Evolutionary conservation across 2,113 vertebrate genomes (phyloP), one percentile per base, ranked within the genome.

Genomic region (Dendrocopos noguchii): DNA sequence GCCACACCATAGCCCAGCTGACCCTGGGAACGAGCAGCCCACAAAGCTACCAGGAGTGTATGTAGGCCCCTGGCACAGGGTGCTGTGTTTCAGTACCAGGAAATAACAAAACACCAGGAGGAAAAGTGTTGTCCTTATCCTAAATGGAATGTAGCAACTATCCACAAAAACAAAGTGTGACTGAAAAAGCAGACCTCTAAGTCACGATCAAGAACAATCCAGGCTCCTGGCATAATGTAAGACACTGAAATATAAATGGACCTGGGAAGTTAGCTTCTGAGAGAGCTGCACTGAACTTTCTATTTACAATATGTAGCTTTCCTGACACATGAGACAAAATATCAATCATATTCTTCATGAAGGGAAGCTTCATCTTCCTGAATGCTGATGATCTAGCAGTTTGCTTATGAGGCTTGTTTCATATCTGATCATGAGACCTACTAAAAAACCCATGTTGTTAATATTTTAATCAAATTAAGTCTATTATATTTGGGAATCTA

Each of bases 401-500:
- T 74, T 90, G n/a, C 34, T 95, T 3, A 1, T 27, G 63, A 85
- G 12, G 63, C 28, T 76, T 82, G 52, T 84, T 92, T 88, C 31
- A 10, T 84, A 84, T 84, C 39, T 21, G 44, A 73, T 76, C 71
- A 70, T 66, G 36, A 87, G 71, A 91, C 25, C 44, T 33, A 68
- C 61, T 79, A 73, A 94, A 56, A 93, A 95, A 44, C 24, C 28
- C 20, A 3, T 42, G 47, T 46, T 82, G 67, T 77, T 77, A 4
- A 28, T 71, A 71, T 87, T 91, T 92, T 64, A 82, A 91, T 92
- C 87, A 94, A 88, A 92, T 79, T 4, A 84, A 67, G 61, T 75
- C 88, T 61, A 78, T 88, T 94, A 60, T 85, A 75, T 72, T 86
- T 93, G 66, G 61, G 80, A 80, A 90, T 81, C 80, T 79, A 67